Percentiles rank a stretch among this genome's conserved stretches.
phyloP scores from a whole-genome alignment of 2,888 invertebrate genomes.

The Plagiodera versicolora region DNA sequence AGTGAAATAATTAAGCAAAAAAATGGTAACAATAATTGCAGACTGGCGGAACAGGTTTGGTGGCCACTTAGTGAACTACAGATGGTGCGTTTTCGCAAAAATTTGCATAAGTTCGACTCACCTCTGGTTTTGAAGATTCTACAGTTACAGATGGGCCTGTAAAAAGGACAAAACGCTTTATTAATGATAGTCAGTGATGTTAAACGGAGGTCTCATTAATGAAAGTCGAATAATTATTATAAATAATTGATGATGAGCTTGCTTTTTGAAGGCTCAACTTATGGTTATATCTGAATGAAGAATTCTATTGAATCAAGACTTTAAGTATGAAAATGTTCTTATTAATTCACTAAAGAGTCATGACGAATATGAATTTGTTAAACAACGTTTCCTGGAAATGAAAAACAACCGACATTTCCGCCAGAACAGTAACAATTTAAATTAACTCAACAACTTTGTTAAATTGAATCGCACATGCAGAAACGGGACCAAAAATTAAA shows the following conservation, averaged over 20 bases:
- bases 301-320: too few relatives aligned
- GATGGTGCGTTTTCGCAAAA: neutral
- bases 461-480: too few relatives aligned
- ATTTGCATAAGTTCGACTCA: slow-evolving; percentile 14
- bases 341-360: too few relatives aligned
- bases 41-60: neutral
- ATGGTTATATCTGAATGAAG: too few relatives aligned
- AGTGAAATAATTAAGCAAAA: slow-evolving; percentile 18
- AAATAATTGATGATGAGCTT: neutral
- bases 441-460: too few relatives aligned
- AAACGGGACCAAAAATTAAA: too few relatives aligned
- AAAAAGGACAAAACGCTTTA: neutral
- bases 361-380: too few relatives aligned
- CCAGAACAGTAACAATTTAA: too few relatives aligned
- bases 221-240: neutral
- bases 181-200: neutral
- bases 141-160: neutral
- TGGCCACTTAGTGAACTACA: neutral
- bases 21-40: slow-evolving; percentile 15
- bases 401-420: too few relatives aligned
- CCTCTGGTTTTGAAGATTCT: neutral
- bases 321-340: too few relatives aligned
- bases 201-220: neutral
- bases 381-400: too few relatives aligned
- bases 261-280: too few relatives aligned